Evolutionary conservation across 2,113 vertebrate species (phyloP).

Genomic region (Phocoena sinus): DNA sequence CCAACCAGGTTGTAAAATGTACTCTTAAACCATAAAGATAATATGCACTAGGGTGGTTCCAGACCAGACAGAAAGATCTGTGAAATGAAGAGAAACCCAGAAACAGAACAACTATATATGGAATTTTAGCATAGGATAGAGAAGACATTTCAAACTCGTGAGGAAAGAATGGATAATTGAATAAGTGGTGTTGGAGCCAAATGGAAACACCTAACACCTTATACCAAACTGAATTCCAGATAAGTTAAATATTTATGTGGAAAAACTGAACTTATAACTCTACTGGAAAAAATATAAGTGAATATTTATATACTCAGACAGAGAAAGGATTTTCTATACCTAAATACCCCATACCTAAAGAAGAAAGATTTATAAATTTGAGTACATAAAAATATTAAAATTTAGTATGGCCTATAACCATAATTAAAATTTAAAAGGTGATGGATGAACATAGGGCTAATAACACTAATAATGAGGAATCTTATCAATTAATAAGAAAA

Average conservation of each 20-base stretch:
- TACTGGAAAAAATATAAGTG: not conserved
- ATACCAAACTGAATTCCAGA: not conserved
- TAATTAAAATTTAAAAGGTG: not conserved
- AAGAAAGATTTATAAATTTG: not conserved
- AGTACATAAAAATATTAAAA: not conserved
- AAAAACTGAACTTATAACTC: conserved; percentile 25
- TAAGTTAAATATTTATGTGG: conserved; percentile 44
- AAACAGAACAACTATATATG: not conserved
- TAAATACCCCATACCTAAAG: not conserved
- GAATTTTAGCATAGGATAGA: not conserved
- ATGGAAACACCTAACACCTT: not conserved
- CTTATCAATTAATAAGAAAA: not conserved
- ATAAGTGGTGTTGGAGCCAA: not conserved
- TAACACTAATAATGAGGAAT: not conserved
- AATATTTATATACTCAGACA: not conserved
- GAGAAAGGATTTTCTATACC: not conserved
- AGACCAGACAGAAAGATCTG: not conserved
- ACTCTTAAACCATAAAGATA: conserved; percentile 26
- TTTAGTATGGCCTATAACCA: not conserved
- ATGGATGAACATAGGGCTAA: not conserved
- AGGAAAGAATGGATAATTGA: not conserved
- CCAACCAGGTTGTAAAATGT: not conserved
- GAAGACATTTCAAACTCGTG: not conserved
- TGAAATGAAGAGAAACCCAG: not conserved
- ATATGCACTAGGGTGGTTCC: not conserved